phyloP scores from a whole-genome alignment of 2,113 vertebrate species.

The Tragelaphus scriptus region DNA sequence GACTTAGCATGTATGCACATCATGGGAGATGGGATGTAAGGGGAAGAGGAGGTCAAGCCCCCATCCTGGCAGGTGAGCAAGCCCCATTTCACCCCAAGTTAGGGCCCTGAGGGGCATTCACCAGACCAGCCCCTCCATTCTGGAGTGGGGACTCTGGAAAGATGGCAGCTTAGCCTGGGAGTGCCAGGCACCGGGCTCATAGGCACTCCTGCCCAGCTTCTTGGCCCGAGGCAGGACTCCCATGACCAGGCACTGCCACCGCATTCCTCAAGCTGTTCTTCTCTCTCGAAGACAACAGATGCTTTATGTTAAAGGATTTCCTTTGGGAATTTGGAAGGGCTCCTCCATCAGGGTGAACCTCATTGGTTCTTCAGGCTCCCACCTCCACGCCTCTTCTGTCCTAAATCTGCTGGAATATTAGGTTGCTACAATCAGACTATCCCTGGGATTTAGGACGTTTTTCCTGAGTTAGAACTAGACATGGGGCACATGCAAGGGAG shows the following conservation, averaged over 20 bases:
- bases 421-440: neutral
- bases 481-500: neutral
- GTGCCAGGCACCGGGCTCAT: fast-evolving
- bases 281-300: neutral
- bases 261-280: neutral
- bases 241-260: neutral
- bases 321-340: neutral
- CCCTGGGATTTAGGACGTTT: neutral
- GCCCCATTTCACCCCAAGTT: neutral
- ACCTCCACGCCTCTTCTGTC: neutral
- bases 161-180: neutral
- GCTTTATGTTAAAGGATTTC: neutral
- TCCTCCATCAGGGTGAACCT: neutral
- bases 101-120: neutral
- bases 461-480: neutral
- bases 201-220: neutral
- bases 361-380: neutral
- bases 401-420: neutral
- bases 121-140: neutral
- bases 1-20: neutral
- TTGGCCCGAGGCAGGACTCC: neutral
- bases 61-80: neutral
- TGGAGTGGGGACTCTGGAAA: neutral
- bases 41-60: neutral
- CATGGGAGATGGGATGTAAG: neutral